Base-by-base conservation (phyloP, 2,113 vertebrate species). In the Entelurus aequoreus region DNA sequence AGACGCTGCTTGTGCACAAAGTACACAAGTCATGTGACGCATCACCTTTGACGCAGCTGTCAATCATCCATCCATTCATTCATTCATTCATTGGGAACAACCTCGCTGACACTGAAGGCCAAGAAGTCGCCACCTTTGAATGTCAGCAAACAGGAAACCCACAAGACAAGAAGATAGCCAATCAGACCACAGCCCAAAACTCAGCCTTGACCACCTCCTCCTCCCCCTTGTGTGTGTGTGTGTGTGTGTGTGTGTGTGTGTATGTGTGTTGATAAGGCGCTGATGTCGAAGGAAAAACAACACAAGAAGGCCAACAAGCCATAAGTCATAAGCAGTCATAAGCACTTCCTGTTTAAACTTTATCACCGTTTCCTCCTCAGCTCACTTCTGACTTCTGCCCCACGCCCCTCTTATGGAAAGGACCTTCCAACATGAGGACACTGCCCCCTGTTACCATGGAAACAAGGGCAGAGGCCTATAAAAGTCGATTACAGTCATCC, bases 101-200 rank as follows among this genome's bases (percentile, higher is more conserved):
- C 42, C 40, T 42, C 8, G 5, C 40, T 42, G 40, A 42, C 40
- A 42, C 8, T 42, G 53, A 21, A 69, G 68, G 48, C 15, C 4
- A 72, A 8, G 8, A 60, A 53, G 65, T 69, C 38, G 4, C 2
- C 3, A 62, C 60, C 56, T 56, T 55, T 46, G 13, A 35, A 0
- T 13, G 4, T 68, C 71, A 44, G 57, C 71, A 66, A 62, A 78
- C 74, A 72, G 76, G 67, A 75, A 80, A 44, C 15, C 67, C 69
- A 69, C 76, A 74, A 79, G 72, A 69, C 37, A 37, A 54, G 28
- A 48, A 19, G 77, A 79, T 79, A 86, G 8, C 73, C 73, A 85
- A 77, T 73, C 60, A 57, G 77, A 71, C 12, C 56, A 6, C 61
- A 53, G 52, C 61, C 7, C 53, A 48, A 8, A 35, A 5, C 54